These are phyloP conservation scores for Catostomus latipinnis DNA, from an alignment of 2,797 vertebrate species.

Conservation along the genomic window DNA sequence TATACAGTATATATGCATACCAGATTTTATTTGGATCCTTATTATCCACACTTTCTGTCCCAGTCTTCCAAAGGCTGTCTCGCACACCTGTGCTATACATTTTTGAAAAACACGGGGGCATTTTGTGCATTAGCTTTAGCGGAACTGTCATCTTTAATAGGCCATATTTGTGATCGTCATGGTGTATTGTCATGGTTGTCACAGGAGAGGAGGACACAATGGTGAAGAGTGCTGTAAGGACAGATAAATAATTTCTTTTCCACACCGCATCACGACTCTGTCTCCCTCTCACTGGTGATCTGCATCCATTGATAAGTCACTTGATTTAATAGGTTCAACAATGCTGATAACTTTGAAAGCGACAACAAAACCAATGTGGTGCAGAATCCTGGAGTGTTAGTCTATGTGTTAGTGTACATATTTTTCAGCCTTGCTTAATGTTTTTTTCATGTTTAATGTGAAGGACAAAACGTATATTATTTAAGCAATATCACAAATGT, in stretches of 20 bases:
- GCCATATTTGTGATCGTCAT: conserved; percentile 65
- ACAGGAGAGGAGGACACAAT: conserved; percentile 48
- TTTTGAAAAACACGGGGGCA: conserved; percentile 39
- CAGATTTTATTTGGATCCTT: neutral
- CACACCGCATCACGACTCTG: conserved; percentile 1
- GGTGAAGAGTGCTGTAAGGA: conserved; percentile 44
- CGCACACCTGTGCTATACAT: conserved; percentile 44
- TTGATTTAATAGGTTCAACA: conserved; percentile 53
- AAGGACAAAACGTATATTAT: too few relatives aligned
- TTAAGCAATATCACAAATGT: too few relatives aligned
- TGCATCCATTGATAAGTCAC: conserved; percentile 48
- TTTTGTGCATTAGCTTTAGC: conserved; percentile 55
- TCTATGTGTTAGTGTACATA: neutral
- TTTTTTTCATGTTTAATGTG: neutral
- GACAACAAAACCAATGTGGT: neutral
- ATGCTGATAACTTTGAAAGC: conserved; percentile 7
- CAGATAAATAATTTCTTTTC: conserved; percentile 48
- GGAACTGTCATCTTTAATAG: conserved; percentile 66
- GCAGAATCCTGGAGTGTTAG: neutral
- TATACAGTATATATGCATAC: too few relatives aligned
- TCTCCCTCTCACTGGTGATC: neutral
- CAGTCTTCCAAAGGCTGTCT: conserved; percentile 12
- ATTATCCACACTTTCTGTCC: conserved; percentile 6
- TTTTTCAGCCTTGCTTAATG: neutral
- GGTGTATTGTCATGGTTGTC: conserved; percentile 64